phyloP scores from a whole-genome alignment of 2,113 vertebrate species.

The Podarcis raffonei region DNA sequence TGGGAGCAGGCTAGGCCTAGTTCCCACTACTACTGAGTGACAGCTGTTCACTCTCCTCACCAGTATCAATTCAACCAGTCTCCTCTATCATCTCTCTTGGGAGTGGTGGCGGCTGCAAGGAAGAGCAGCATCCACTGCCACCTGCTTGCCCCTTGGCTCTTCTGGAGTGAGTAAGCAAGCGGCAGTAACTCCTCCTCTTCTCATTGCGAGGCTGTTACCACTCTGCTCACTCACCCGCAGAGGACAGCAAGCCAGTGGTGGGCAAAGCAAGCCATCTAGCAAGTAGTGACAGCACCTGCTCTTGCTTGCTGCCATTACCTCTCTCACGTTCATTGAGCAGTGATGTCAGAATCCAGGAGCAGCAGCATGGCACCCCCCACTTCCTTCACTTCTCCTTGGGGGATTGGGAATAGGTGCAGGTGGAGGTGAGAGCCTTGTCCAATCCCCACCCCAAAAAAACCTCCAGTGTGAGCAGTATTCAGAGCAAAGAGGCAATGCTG shows the following conservation, averaged over 20 bases:
- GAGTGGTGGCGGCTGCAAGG: neutral
- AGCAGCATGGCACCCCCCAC: neutral
- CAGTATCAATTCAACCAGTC: neutral
- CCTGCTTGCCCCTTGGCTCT: neutral
- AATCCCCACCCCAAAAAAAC: neutral
- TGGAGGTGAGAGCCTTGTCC: too few species aligned
- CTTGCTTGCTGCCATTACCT: neutral
- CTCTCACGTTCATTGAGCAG: neutral
- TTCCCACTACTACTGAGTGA: neutral
- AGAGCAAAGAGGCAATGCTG: neutral
- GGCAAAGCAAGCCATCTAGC: neutral
- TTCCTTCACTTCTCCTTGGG: too few species aligned
- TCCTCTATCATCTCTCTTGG: conserved; percentile 1
- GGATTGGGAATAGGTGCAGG: neutral
- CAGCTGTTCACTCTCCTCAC: too few species aligned
- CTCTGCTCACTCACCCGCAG: neutral
- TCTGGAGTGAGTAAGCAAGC: neutral
- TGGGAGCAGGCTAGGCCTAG: neutral
- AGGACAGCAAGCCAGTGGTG: neutral
- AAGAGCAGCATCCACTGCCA: conserved; percentile 7
- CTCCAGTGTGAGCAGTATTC: neutral
- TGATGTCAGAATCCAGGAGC: neutral
- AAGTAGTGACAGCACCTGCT: neutral
- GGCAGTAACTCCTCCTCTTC: neutral
- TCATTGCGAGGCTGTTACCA: neutral